A percentile compares a stretch with the other conserved stretches of the same genome.
Conservation (phyloP, 1,140 invertebrate species). For the Apis laboriosa region DNA sequence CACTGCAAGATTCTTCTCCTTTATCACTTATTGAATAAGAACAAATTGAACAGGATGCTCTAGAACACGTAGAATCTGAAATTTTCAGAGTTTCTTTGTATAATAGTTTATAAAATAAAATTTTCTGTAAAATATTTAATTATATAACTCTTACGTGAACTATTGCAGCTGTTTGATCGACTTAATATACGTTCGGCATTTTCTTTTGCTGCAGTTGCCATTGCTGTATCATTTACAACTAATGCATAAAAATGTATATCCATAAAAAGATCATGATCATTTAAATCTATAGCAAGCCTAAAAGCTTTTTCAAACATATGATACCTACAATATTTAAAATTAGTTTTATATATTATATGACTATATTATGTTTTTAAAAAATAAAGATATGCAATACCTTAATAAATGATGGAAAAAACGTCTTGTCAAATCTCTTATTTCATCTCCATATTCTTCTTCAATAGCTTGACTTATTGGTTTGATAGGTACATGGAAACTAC, state of each 20-base stretch:
- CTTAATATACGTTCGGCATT: constrained; percentile 86
- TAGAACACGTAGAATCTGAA: constrained; percentile 83
- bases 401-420: constrained; percentile 90
- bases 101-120: background rate
- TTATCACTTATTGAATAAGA: constrained; percentile 79
- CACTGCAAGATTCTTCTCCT: constrained; percentile 75
- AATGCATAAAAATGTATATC: constrained; percentile 91
- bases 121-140: constrained; percentile 29
- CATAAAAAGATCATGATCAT: constrained; percentile 91
- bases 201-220: constrained; percentile 88
- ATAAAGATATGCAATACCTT: constrained; percentile 78
- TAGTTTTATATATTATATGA: constrained; percentile 22
- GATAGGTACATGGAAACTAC: constrained; percentile 86
- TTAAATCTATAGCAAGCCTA: constrained; percentile 91
- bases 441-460: constrained; percentile 87
- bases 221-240: constrained; percentile 84
- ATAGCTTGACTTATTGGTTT: constrained; percentile 85
- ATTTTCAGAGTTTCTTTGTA: constrained; percentile 17
- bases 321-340: constrained; percentile 81
- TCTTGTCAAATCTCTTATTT: constrained; percentile 87
- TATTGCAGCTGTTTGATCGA: constrained; percentile 82
- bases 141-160: constrained; percentile 75
- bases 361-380: background rate
- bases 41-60: constrained; percentile 82
- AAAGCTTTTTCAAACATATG: constrained; percentile 92